Evolutionary conservation across 2,113 vertebrate species (phyloP).

Genomic region (Procapra przewalskii): DNA sequence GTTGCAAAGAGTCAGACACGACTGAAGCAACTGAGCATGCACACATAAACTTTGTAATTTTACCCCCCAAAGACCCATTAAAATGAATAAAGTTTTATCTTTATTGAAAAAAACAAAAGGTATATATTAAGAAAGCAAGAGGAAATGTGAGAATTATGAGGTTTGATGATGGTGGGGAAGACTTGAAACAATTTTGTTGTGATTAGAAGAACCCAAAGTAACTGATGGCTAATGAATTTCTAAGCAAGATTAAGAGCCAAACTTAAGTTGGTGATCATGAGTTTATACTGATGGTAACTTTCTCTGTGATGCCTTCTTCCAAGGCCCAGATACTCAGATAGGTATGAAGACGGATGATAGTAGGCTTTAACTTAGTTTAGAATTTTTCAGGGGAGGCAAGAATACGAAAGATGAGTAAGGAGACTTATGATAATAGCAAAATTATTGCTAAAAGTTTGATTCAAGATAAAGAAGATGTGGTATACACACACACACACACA

Average conservation of each 20-base stretch:
- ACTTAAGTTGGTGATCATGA: neutral
- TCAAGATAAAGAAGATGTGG: neutral
- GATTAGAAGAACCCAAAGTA: neutral
- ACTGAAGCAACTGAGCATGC: neutral
- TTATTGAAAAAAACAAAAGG: neutral
- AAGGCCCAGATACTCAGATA: neutral
- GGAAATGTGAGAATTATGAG: neutral
- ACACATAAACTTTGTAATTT: neutral
- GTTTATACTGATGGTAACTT: neutral
- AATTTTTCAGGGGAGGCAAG: neutral
- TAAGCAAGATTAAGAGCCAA: neutral
- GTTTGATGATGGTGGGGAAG: neutral
- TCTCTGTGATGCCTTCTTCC: neutral
- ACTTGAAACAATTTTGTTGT: neutral
- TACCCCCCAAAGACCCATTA: neutral
- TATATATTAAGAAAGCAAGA: neutral
- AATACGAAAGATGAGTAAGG: neutral
- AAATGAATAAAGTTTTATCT: neutral
- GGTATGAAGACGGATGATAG: neutral
- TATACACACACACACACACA: neutral
- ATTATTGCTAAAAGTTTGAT: neutral
- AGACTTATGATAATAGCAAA: neutral
- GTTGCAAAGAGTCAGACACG: neutral
- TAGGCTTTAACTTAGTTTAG: neutral
- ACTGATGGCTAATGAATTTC: neutral